These are phyloP conservation scores for Scelioninae gen. 1 DNA, from an alignment of 2,888 invertebrate species.

Conservation along the genomic window DNA sequence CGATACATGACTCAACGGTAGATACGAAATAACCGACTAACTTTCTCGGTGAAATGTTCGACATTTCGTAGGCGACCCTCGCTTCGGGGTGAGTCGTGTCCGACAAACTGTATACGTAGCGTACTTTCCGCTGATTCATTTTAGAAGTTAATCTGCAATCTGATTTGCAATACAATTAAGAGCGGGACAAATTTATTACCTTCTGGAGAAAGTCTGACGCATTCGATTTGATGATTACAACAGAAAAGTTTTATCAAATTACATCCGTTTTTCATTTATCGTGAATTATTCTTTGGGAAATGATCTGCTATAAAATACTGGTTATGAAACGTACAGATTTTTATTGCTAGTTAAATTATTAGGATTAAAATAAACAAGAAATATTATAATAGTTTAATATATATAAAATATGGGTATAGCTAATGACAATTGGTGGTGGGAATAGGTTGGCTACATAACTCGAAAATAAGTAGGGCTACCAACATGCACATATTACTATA, in stretches of 20 bases:
- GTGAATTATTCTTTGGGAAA: slow-evolving; percentile 1
- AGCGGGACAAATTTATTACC: slow-evolving; percentile 46
- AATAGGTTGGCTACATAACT: no score
- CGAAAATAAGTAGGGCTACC: no score
- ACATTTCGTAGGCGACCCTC: slow-evolving; percentile 65
- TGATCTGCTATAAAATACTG: neutral
- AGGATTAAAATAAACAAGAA: no score
- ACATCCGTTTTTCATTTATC: slow-evolving; percentile 26
- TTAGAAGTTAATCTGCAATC: slow-evolving; percentile 61
- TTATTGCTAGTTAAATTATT: no score
- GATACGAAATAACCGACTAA: slow-evolving; percentile 55
- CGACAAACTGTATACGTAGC: slow-evolving; percentile 51
- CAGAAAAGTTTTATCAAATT: slow-evolving; percentile 44
- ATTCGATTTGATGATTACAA: slow-evolving; percentile 40
- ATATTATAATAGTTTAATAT: no score
- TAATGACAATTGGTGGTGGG: no score
- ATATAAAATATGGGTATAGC: no score
- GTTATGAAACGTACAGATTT: neutral
- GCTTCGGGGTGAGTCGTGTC: slow-evolving; percentile 59
- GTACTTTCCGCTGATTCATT: slow-evolving; percentile 64
- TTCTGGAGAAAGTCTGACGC: slow-evolving; percentile 42
- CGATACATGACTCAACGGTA: slow-evolving; percentile 56
- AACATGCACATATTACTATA: no score
- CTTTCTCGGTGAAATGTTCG: slow-evolving; percentile 61
- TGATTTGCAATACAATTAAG: slow-evolving; percentile 69